Evolutionary conservation across 53 echinoderm and acorn worm genomes (phyloP).

Genomic region (Paracentrotus lividus): DNA sequence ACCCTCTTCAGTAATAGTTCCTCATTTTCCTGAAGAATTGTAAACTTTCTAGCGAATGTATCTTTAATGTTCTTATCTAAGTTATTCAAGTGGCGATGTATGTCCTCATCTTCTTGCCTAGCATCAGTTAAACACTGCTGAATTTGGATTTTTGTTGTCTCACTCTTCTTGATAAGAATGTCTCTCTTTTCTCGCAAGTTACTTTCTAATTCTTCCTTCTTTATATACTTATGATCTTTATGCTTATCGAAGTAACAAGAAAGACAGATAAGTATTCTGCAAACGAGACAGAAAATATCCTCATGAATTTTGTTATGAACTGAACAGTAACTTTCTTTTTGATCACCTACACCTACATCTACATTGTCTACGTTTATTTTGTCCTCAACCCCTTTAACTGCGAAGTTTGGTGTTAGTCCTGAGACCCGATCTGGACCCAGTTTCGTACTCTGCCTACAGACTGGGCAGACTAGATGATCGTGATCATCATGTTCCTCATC

Average conservation of each 20-base stretch:
- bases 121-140: not conserved
- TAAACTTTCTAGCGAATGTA: not conserved
- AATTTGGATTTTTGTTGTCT: not conserved
- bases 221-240: not conserved
- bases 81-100: not conserved
- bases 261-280: not conserved
- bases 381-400: too few species aligned
- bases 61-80: not conserved
- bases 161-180: not conserved
- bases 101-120: not conserved
- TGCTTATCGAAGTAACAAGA: not conserved
- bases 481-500: too few species aligned
- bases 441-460: too few species aligned
- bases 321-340: not conserved
- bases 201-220: not conserved
- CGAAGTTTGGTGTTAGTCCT: too few species aligned
- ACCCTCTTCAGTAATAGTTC: not conserved
- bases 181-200: not conserved
- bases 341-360: too few species aligned
- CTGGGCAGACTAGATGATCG: too few species aligned
- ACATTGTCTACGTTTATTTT: too few species aligned
- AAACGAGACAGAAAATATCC: not conserved
- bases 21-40: not conserved
- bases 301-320: not conserved
- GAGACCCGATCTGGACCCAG: too few species aligned